A percentile compares a stretch with the other conserved stretches of the same genome.
These are phyloP conservation scores for Rotaria magnacalcarata DNA, from an alignment of 2,888 invertebrate genomes.

Conservation along the genomic window DNA sequence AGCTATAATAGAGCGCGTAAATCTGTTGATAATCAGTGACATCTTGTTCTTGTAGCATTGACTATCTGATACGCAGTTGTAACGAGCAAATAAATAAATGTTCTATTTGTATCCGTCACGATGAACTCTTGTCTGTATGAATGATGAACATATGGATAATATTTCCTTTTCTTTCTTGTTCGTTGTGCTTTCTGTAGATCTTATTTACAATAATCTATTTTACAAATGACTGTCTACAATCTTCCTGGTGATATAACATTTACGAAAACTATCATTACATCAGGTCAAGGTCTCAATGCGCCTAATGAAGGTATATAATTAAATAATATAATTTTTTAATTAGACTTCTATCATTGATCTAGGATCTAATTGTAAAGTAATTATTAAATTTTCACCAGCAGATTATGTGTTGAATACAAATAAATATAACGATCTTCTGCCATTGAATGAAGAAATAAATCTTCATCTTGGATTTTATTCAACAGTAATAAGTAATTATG, in stretches of 20 bases:
- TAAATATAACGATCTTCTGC: not conserved
- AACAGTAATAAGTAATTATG: not conserved
- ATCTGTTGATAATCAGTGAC: constrained; percentile 8
- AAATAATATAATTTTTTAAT: not conserved
- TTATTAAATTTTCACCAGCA: not conserved
- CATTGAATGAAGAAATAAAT: not conserved
- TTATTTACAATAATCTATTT: not conserved
- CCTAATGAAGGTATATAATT: not conserved
- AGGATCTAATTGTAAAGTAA: not conserved
- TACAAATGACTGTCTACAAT: not conserved
- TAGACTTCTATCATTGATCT: not conserved
- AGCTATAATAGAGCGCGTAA: not conserved
- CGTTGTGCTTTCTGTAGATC: not conserved
- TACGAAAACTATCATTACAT: not conserved
- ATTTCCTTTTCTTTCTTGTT: not conserved
- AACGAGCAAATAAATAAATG: not conserved
- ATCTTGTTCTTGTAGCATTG: not conserved
- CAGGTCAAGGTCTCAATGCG: not conserved
- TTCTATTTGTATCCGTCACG: not conserved
- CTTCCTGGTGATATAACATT: not conserved
- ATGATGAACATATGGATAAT: not conserved
- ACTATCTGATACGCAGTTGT: not conserved
- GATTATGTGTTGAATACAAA: not conserved
- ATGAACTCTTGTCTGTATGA: not conserved
- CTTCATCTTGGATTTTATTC: not conserved